Percentiles rank a stretch among this genome's conserved stretches.
Conservation (phyloP, 2,888 invertebrate species). For the Parnassius orleans region DNA sequence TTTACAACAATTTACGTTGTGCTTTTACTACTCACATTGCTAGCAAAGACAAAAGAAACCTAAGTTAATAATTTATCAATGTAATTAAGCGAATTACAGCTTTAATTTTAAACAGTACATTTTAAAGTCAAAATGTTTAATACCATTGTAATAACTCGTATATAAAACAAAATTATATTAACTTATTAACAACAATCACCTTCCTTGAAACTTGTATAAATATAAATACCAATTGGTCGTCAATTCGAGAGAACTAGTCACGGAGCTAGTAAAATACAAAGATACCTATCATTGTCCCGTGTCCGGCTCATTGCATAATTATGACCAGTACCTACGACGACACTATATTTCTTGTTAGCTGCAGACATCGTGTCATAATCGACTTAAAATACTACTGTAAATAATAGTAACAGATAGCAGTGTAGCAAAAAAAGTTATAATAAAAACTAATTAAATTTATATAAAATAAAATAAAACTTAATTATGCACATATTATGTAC, state of each 20-base stretch:
- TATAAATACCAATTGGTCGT: constrained; percentile 41
- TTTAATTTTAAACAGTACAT: no score
- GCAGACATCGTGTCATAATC: constrained; percentile 49
- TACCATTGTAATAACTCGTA: no score
- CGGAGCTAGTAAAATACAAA: constrained; percentile 51
- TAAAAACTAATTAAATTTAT: constrained; percentile 10
- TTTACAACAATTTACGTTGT: no score
- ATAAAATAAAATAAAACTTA: background rate
- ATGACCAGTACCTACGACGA: constrained; percentile 50
- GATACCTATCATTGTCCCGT: constrained; percentile 62
- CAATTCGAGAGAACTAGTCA: constrained; percentile 50
- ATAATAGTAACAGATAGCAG: background rate
- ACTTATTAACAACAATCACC: constrained; percentile 25
- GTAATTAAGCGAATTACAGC: no score
- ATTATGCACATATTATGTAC: constrained; percentile 1
- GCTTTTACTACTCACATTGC: no score
- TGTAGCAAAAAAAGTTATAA: constrained; percentile 10
- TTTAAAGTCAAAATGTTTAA: no score
- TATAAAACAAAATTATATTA: no score
- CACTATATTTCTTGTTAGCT: constrained; percentile 44
- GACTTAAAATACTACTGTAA: constrained; percentile 16
- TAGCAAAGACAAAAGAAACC: no score
- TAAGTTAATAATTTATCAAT: no score
- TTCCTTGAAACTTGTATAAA: constrained; percentile 51
- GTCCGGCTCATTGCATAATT: constrained; percentile 76